Evolutionary conservation across 1,140 invertebrate species (phyloP).

Genomic region (Colletes gigas): DNA sequence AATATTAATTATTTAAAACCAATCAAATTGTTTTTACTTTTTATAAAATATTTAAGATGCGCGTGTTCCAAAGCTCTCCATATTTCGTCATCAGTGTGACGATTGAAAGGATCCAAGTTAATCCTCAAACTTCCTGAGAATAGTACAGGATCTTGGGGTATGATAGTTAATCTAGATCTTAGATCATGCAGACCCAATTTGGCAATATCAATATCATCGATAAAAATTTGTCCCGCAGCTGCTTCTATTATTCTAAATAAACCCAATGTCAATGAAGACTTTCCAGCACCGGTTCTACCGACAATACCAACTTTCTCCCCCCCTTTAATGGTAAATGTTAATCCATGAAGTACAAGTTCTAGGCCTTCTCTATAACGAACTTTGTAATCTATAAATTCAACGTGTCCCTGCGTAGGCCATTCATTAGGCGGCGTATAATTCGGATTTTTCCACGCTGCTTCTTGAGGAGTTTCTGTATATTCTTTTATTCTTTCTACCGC

Average conservation of each 20-base stretch:
- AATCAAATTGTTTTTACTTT: slow-evolving; percentile 78
- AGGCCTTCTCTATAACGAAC: slow-evolving; percentile 90
- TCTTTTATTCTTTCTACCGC: slow-evolving; percentile 98
- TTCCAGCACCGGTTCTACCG: slow-evolving; percentile 92
- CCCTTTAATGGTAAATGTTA: slow-evolving; percentile 86
- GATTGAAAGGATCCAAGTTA: slow-evolving; percentile 93
- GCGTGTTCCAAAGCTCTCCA: slow-evolving; percentile 91
- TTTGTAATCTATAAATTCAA: slow-evolving; percentile 89
- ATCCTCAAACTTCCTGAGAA: slow-evolving; percentile 91
- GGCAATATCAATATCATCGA: slow-evolving; percentile 94
- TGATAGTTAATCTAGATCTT: slow-evolving; percentile 93
- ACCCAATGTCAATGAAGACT: slow-evolving; percentile 91
- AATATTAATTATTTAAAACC: not conserved
- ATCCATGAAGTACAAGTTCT: slow-evolving; percentile 89
- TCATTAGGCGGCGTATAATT: slow-evolving; percentile 81
- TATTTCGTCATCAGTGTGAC: slow-evolving; percentile 88
- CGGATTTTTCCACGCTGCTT: slow-evolving; percentile 87
- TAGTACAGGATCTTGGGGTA: slow-evolving; percentile 92
- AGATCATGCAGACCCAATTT: slow-evolving; percentile 94
- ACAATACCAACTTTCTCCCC: slow-evolving; percentile 93
- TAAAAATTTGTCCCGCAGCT: slow-evolving; percentile 91
- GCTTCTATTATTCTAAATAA: slow-evolving; percentile 95
- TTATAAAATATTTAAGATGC: slow-evolving; percentile 89
- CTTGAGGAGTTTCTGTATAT: slow-evolving; percentile 91
- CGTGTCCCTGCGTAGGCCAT: slow-evolving; percentile 90